Base-by-base conservation (phyloP, 2,888 invertebrate species). In the Plagodis dolabraria region DNA sequence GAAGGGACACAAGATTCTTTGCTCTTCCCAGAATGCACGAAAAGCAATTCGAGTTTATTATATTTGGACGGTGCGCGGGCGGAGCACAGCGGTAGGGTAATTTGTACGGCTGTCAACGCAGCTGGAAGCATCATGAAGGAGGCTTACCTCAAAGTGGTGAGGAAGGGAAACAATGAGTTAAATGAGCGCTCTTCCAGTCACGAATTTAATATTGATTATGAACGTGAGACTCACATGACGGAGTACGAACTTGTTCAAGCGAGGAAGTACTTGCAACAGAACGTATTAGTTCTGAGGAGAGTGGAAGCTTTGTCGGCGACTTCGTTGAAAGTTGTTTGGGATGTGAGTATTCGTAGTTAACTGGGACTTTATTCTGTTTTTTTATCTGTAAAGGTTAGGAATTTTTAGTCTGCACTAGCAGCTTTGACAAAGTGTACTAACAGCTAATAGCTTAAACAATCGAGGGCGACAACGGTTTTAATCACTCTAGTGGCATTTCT, bases 1-100 rank as follows among this genome's bases (percentile, higher is more conserved):
- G 98, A 98, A 86, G 98, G 98, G 61, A 96, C 96, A 46, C 96
- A 96, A 83, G 95, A 96, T 80, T 67, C 96, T 49, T 79, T 92
- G 67, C 80, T 92, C 65, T 92, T 92, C 71, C 91, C 91, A n/a
- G 92, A 92, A 79, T 92, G 92, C 64, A 89, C 87, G 67, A 90
- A 85, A 80, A 92, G 91, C 77, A 92, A 92, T 75, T 82, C 92
- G 47, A 92, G 91, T 72, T 82, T 92, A 72, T 80, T 92, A 69
- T 91, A 91, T 81, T 83, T 92, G 75, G 91, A 92, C 66, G 85
- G 85, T 59, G 92, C 87, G 58, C 88, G 83, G 70, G 74, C 82
- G 58, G 92, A 92, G 67, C 90, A 92, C 72, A 87, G 88, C 68
- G 92, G 92, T 69, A 83, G 92, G 77, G 91, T 92, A 76, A 91